phyloP scores from a whole-genome alignment of 2,113 vertebrate species.

The Centrocercus urophasianus region DNA sequence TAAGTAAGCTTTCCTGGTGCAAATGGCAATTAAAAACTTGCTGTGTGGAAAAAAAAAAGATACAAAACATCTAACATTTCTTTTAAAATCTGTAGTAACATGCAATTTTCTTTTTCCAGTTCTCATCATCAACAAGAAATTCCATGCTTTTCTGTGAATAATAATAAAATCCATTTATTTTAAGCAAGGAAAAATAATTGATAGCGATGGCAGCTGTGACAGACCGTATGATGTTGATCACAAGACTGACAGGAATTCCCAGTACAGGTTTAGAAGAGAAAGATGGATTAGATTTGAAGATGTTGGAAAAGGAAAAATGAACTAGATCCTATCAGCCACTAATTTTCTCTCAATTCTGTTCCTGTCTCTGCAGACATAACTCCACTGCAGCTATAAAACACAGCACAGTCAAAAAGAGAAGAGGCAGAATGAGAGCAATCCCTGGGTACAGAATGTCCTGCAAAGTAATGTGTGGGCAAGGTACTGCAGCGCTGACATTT shows the following conservation, averaged over 20 bases:
- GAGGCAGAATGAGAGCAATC: neutral
- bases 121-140: neutral
- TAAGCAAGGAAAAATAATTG: neutral
- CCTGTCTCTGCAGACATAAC: neutral
- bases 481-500: conserved; percentile 27
- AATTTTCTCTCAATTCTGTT: neutral
- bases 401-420: neutral
- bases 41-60: neutral
- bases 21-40: neutral
- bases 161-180: neutral
- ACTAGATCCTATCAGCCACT: neutral
- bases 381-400: neutral
- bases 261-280: neutral
- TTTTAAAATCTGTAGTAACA: neutral
- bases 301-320: neutral
- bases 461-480: neutral
- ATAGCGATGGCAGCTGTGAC: neutral
- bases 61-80: neutral
- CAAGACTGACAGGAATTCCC: neutral
- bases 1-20: neutral
- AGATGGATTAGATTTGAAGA: neutral
- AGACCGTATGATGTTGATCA: neutral
- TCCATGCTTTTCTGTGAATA: neutral
- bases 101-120: neutral
- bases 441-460: neutral